A percentile compares a stretch with the other conserved stretches of the same genome.
Evolutionary conservation across 2,797 vertebrate genomes (phyloP).

Genomic region (Vespertilio murinus): DNA sequence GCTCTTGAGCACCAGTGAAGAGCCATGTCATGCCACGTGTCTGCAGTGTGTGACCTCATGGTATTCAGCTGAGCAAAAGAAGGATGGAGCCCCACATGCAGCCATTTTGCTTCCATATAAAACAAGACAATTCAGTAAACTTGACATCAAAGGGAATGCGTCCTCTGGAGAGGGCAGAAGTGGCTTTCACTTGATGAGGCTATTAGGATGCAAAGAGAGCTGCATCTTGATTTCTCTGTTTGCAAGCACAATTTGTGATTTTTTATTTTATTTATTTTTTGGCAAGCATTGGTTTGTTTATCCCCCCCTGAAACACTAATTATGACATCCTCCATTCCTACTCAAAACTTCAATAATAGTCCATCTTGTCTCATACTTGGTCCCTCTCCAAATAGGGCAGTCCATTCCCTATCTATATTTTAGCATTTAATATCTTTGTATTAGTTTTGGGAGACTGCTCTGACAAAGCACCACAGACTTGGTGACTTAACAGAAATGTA

Average conservation of each 20-base stretch:
- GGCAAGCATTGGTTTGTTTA: not conserved
- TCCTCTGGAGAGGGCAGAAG: conserved; percentile 36
- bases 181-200: not conserved
- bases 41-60: not conserved
- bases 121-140: conserved; percentile 55
- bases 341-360: not conserved
- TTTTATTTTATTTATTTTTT: not conserved
- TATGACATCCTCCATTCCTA: not conserved
- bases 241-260: not conserved
- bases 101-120: conserved; percentile 34
- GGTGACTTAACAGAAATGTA: not conserved
- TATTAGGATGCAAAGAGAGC: conserved; percentile 8
- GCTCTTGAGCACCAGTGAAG: not conserved
- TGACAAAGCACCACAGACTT: not conserved
- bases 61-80: not conserved
- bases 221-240: conserved; percentile 30
- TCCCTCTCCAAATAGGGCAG: not conserved
- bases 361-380: not conserved
- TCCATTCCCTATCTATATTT: not conserved
- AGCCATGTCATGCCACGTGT: not conserved
- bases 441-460: not conserved
- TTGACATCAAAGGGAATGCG: not conserved
- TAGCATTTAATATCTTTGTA: not conserved
- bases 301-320: not conserved
- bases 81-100: not conserved